These are phyloP conservation scores for Ophion costatus DNA, from an alignment of 2,888 invertebrate genomes.

Conservation along the genomic window DNA sequence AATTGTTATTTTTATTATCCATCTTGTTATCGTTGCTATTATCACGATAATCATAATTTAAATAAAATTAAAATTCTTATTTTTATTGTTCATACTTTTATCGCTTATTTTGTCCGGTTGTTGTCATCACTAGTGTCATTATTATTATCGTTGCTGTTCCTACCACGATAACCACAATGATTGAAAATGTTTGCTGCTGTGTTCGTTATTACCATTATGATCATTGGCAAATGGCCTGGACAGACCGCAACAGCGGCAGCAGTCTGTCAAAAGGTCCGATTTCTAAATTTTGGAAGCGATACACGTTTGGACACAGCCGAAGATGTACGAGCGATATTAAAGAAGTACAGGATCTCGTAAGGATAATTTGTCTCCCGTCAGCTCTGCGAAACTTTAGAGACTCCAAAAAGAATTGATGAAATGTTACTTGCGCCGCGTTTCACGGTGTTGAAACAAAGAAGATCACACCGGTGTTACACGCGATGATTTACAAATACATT, in stretches of 20 bases:
- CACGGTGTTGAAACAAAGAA: conserved; percentile 8
- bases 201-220: too few species aligned
- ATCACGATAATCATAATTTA: too few species aligned
- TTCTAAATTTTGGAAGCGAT: too few species aligned
- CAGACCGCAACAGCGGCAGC: too few species aligned
- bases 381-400: neutral
- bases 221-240: too few species aligned
- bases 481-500: neutral
- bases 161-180: too few species aligned
- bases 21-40: neutral
- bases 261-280: too few species aligned
- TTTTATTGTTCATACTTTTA: neutral
- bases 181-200: too few species aligned
- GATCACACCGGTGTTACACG: conserved; percentile 6
- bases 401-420: conserved; percentile 3
- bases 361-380: conserved; percentile 7
- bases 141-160: too few species aligned
- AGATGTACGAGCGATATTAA: neutral
- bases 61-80: neutral
- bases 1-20: neutral
- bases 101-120: too few species aligned
- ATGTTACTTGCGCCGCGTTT: conserved; percentile 15
- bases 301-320: too few species aligned
- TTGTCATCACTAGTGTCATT: too few species aligned
- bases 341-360: neutral